A percentile compares a stretch with the other conserved stretches of the same genome.
Evolutionary conservation across 1,140 invertebrate genomes (phyloP).

Genomic region (Zaprionus lachaisei): DNA sequence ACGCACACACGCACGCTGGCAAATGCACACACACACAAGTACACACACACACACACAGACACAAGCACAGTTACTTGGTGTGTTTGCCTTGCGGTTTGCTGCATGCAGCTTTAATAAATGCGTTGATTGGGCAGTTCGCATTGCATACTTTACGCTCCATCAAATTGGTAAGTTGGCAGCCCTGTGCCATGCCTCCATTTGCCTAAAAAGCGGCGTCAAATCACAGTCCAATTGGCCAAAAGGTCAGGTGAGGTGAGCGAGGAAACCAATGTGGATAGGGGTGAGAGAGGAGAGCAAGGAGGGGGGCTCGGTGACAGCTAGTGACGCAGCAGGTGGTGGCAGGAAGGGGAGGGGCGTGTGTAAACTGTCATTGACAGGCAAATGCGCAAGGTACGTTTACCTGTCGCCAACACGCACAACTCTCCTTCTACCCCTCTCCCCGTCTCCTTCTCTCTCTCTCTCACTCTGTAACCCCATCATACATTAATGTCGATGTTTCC

Average conservation of each 20-base stretch:
- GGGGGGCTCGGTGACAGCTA: background rate
- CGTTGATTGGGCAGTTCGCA: conserved; percentile 57
- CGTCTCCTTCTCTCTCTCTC: background rate
- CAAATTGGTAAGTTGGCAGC: background rate
- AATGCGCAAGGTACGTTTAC: conserved; percentile 62
- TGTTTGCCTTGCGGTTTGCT: background rate
- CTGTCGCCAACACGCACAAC: conserved; percentile 40
- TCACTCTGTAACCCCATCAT: background rate
- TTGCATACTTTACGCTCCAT: conserved; percentile 3
- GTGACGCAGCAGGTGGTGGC: conserved; percentile 39
- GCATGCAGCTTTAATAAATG: conserved; percentile 27
- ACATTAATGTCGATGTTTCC: conserved; percentile 52
- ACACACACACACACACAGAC: background rate
- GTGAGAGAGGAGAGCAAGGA: too few species aligned
- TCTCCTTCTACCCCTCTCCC: background rate
- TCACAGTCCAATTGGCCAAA: conserved; percentile 4
- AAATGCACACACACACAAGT: background rate
- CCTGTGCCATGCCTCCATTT: background rate
- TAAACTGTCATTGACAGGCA: conserved; percentile 53
- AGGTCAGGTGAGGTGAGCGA: background rate
- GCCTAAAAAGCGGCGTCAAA: conserved; percentile 6
- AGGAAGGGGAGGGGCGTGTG: conserved; percentile 14
- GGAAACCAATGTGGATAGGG: background rate
- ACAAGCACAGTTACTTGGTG: background rate
- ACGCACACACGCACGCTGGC: conserved; percentile 25